Conservation (phyloP, 2,888 invertebrate genomes). For the Polydesmus complanatus region DNA sequence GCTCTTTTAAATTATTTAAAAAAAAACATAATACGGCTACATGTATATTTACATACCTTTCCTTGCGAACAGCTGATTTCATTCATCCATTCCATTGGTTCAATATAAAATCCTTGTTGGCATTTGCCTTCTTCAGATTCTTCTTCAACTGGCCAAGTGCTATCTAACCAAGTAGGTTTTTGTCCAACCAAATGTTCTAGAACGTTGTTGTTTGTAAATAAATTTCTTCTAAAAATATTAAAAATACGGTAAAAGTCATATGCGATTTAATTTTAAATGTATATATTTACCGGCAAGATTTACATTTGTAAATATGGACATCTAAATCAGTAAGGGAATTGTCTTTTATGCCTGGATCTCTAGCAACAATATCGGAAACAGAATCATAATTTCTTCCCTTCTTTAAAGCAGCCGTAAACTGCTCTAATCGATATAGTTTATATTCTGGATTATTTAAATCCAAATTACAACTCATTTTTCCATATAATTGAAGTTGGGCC, state of each 20-base stretch:
- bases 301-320: constrained; percentile 69
- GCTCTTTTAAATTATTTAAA: too few species aligned
- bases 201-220: constrained; percentile 67
- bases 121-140: constrained; percentile 41
- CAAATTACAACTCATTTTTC: constrained; percentile 58
- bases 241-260: not conserved
- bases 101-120: constrained; percentile 64
- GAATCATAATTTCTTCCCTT: constrained; percentile 13
- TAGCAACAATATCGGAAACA: constrained; percentile 51
- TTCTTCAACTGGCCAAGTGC: constrained; percentile 30
- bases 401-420: constrained; percentile 10
- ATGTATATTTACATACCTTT: constrained; percentile 52
- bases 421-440: constrained; percentile 54
- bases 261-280: not conserved
- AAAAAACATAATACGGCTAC: not conserved
- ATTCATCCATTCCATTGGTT: constrained; percentile 81
- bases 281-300: constrained; percentile 48
- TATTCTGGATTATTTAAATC: constrained; percentile 53
- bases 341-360: constrained; percentile 57
- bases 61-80: constrained; percentile 57
- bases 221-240: constrained; percentile 36
- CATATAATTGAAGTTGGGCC: constrained; percentile 61
- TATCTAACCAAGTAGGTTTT: constrained; percentile 38
- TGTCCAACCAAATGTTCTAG: constrained; percentile 51
- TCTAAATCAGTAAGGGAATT: constrained; percentile 48